Conservation (phyloP, 2,888 invertebrate species). For the Tinea pellionella region DNA sequence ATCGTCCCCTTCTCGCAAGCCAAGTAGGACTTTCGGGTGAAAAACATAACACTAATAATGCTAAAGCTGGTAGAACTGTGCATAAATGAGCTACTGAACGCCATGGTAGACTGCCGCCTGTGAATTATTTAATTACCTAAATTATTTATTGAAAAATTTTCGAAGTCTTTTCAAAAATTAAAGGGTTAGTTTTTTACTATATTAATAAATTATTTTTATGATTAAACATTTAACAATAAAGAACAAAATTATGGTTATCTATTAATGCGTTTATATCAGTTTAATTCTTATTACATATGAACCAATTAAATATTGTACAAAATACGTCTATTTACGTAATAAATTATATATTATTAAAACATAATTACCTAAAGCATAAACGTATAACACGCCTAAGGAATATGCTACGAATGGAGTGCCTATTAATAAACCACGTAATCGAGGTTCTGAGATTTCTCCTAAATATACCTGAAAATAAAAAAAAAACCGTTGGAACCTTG, state of each 20-base stretch:
- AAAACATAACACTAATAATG: constrained; percentile 71
- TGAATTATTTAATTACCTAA: no score
- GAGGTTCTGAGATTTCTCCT: constrained; percentile 80
- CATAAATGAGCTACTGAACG: constrained; percentile 75
- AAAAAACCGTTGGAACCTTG: neutral
- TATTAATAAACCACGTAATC: constrained; percentile 74
- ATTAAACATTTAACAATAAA: no score
- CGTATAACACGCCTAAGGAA: constrained; percentile 78
- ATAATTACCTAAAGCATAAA: constrained; percentile 66
- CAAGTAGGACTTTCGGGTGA: constrained; percentile 83
- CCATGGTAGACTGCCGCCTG: constrained; percentile 77
- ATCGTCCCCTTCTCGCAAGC: constrained; percentile 73
- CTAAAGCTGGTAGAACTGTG: constrained; percentile 69
- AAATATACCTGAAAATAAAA: constrained; percentile 73
- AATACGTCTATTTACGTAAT: neutral
- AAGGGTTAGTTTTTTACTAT: no score
- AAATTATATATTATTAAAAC: no score
- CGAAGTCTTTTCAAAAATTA: no score
- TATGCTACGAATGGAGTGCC: constrained; percentile 82
- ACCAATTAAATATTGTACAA: no score
- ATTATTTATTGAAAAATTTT: no score
- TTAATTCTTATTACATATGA: no score
- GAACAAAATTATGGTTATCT: no score
- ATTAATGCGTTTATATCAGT: no score
- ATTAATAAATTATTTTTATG: no score